Evolutionary conservation across 2,797 vertebrate genomes (phyloP).

Genomic region (Stomatorhinus walkeri): DNA sequence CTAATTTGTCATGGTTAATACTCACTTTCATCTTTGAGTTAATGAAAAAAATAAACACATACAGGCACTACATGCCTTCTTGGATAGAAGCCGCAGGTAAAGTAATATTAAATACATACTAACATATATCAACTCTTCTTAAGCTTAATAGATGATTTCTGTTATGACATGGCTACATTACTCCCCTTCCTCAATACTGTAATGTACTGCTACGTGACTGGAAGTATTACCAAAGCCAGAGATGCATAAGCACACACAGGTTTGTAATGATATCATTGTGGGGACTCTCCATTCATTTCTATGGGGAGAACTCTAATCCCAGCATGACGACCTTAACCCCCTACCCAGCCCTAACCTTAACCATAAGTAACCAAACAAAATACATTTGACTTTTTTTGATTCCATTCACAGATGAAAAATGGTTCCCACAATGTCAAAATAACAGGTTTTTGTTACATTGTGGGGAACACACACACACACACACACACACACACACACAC

Average conservation of each 20-base stretch:
- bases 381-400: not conserved
- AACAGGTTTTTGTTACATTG: not conserved
- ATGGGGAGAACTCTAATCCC: not conserved
- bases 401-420: not conserved
- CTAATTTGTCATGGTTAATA: not conserved
- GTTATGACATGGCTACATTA: not conserved
- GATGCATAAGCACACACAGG: not conserved
- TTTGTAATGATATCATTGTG: not conserved
- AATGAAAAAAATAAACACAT: slow-evolving; percentile 7
- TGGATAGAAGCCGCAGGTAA: not conserved
- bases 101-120: not conserved
- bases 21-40: not conserved
- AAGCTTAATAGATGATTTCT: not conserved
- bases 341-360: not conserved
- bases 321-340: not conserved
- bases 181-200: not conserved
- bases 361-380: not conserved
- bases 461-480: too few relatives aligned
- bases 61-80: not conserved
- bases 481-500: not conserved
- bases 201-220: not conserved
- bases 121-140: not conserved
- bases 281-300: not conserved
- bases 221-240: not conserved
- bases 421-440: not conserved